A percentile compares a stretch with the other conserved stretches of the same genome.
Conservation (phyloP, 2,888 invertebrate genomes). For the Rhaphigaster nebulosa region DNA sequence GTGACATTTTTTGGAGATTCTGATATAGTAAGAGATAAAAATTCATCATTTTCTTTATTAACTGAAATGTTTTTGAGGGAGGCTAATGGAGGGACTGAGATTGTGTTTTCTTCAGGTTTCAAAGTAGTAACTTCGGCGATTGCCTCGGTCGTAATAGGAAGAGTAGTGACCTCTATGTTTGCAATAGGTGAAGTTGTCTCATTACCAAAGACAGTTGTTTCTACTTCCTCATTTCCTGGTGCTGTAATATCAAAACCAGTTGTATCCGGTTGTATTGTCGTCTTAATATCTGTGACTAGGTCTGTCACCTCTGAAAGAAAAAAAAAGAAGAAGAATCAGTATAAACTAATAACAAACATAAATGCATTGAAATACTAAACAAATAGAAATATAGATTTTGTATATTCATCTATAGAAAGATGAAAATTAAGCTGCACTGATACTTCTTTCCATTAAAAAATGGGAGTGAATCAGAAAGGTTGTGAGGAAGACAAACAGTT, state of each 20-base stretch:
- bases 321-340: conserved; percentile 14
- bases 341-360: background rate
- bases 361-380: too few species aligned
- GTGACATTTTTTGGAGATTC: background rate
- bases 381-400: background rate
- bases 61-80: conserved; percentile 39
- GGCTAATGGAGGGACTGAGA: conserved; percentile 50
- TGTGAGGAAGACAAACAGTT: too few species aligned
- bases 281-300: background rate
- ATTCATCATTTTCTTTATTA: background rate
- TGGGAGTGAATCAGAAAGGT: too few species aligned
- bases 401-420: background rate
- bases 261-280: background rate
- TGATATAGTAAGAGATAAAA: background rate
- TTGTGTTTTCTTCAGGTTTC: conserved; percentile 56
- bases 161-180: background rate
- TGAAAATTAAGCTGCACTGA: too few species aligned
- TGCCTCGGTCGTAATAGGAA: background rate
- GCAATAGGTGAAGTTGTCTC: background rate
- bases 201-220: background rate
- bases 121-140: conserved; percentile 38
- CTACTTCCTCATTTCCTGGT: conserved; percentile 27
- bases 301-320: conserved; percentile 49
- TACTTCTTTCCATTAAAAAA: too few species aligned
- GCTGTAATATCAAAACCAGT: conserved; percentile 42